phyloP scores from a whole-genome alignment of 2,888 invertebrate genomes.

The Ormyrus labotus region DNA sequence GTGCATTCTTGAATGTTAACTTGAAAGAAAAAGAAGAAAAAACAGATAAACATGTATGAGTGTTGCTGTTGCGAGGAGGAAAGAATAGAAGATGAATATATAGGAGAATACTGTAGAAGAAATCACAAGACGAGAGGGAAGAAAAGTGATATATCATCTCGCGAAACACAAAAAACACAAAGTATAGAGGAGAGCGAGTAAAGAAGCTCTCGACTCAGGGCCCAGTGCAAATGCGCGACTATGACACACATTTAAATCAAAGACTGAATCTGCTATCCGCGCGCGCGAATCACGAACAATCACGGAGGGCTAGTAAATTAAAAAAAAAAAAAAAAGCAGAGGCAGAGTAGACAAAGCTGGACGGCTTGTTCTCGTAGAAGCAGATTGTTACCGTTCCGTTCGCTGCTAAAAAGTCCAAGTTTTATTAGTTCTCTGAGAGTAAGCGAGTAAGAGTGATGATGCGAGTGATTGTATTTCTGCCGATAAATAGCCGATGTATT shows the following conservation, averaged over 20 bases:
- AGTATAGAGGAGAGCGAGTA: constrained; percentile 21
- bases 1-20: constrained; percentile 46
- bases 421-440: constrained; percentile 15
- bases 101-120: constrained; percentile 21
- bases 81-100: neutral
- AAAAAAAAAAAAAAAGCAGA: neutral
- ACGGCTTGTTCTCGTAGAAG: constrained; percentile 33
- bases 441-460: neutral
- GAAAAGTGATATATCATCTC: constrained; percentile 36
- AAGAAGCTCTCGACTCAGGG: constrained; percentile 31
- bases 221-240: constrained; percentile 39
- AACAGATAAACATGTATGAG: constrained; percentile 21
- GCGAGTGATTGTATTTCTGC: constrained; percentile 8
- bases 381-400: constrained; percentile 31
- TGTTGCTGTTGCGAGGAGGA: constrained; percentile 28
- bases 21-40: neutral
- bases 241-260: constrained; percentile 43
- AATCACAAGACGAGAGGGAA: neutral
- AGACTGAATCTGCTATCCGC: constrained; percentile 48
- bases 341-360: constrained; percentile 4
- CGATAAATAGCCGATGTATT: constrained; percentile 2
- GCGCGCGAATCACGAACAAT: constrained; percentile 53
- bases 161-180: constrained; percentile 7
- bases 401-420: constrained; percentile 5
- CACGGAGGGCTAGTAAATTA: constrained; percentile 36